Base-by-base conservation (phyloP, 2,888 invertebrate genomes). In the Nebria salina region DNA sequence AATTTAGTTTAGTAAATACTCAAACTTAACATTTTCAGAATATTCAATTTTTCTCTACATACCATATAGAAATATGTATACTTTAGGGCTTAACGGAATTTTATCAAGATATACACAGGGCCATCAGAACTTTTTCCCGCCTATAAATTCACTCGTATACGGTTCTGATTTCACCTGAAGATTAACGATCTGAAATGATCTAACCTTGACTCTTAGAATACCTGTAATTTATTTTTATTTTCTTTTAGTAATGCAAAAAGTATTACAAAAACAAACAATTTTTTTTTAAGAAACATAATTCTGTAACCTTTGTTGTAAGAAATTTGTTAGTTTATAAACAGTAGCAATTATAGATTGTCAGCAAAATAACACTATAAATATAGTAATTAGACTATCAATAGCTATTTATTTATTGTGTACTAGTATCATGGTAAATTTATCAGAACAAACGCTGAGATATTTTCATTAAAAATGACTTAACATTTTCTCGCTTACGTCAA, bases 251-350 rank as follows among this genome's bases (percentile, higher is more conserved):
- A 72, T 72, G 72, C 8, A 72, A 34, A 34, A 26, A 26, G 7
- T n/a, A 68, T 68, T 68, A 11, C 15, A 26, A 68, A 68, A 25
- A 68, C 26, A 20, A 68, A 68, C n/a, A 6, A 15, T 68, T 20
- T 68, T 2, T 68, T 68, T 68, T 25, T 9, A 4, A 20, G 1
- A 68, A 68, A 68, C 26, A 25, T 68, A 25, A 11, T 9, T 68
- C 13, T 1, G 54, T 13, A 54, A 54, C 34, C 34, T 34, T 34
- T 34, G 34, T 34, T 34, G 2, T 54, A 54, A 54, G 6, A 54
- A 54, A 68, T 68, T 26, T 20, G n/a, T 68, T 68, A n/a, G 15
- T 68, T 68, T 68, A 68, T 68, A 68, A 11, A n/a, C 68, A 68
- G 13, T 68, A 68, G 2, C 7, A 54, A 54, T 54, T 11, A 54